Evolutionary conservation across 2,797 vertebrate species (phyloP).

Genomic region (Notoglanidium macrostoma): DNA sequence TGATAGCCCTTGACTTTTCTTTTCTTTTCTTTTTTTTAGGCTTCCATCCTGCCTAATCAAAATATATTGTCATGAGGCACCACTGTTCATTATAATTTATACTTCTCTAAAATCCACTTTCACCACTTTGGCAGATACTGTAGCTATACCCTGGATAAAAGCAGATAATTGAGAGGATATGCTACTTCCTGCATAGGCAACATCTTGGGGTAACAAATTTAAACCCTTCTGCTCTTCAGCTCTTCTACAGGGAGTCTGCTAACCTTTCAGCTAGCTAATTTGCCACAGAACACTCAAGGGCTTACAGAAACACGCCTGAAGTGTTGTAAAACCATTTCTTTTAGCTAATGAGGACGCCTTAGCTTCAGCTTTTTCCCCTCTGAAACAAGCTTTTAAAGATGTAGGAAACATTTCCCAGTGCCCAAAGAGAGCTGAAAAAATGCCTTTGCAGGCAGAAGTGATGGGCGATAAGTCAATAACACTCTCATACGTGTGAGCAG

Average conservation of each 20-base stretch:
- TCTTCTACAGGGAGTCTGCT: constrained; percentile 30
- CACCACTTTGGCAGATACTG: background rate
- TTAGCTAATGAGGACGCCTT: constrained; percentile 48
- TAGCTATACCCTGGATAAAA: constrained; percentile 3
- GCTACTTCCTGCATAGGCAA: constrained; percentile 14
- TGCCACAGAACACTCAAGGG: constrained; percentile 33
- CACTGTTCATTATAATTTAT: background rate
- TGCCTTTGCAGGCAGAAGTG: constrained; percentile 24
- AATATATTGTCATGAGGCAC: background rate
- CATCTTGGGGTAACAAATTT: constrained; percentile 4
- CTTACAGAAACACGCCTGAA: constrained; percentile 25
- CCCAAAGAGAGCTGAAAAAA: background rate
- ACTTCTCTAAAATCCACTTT: background rate
- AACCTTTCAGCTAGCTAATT: constrained; percentile 33
- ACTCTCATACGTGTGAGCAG: background rate
- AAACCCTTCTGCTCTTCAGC: constrained; percentile 17
- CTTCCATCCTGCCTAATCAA: background rate
- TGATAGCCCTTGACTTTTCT: background rate
- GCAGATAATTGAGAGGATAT: constrained; percentile 11
- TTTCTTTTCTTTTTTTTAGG: background rate
- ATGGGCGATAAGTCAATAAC: constrained; percentile 31
- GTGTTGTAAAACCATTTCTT: constrained; percentile 39
- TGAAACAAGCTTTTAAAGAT: constrained; percentile 1
- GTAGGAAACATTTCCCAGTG: background rate
- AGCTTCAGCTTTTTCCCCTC: constrained; percentile 27